Percentiles rank a stretch among this genome's conserved stretches.
These are phyloP conservation scores for Teinopalpus imperialis DNA, from an alignment of 2,888 invertebrate genomes.

Conservation along the genomic window DNA sequence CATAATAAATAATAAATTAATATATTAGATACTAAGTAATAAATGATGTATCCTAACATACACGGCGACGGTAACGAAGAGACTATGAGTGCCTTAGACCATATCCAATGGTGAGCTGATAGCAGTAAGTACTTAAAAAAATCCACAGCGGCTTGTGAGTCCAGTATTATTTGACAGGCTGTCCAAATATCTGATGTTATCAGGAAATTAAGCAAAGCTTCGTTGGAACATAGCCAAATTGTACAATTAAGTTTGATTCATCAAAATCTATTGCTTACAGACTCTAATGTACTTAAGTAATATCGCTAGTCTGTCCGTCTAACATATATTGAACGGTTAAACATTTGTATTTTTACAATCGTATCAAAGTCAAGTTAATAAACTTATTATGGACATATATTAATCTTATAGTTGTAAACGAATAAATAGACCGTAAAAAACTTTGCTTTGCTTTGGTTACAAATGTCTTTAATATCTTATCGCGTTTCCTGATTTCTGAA, in stretches of 20 bases:
- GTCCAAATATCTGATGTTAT: constrained; percentile 18
- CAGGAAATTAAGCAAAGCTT: constrained; percentile 3
- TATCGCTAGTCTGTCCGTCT: constrained; percentile 8
- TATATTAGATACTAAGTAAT: constrained; percentile 63
- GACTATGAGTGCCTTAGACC: constrained; percentile 57
- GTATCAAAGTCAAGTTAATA: no score
- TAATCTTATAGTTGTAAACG: no score
- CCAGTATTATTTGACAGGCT: constrained; percentile 52
- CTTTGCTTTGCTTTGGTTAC: constrained; percentile 7
- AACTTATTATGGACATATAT: no score
- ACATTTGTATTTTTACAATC: no score
- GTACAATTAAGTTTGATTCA: background rate
- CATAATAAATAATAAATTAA: constrained; percentile 71
- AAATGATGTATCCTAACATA: constrained; percentile 65
- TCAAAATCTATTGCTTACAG: constrained; percentile 4
- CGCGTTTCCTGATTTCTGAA: constrained; percentile 6
- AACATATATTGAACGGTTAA: background rate
- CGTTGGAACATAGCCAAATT: constrained; percentile 13
- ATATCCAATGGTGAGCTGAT: constrained; percentile 39
- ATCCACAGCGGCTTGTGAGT: constrained; percentile 41
- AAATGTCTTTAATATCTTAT: constrained; percentile 19
- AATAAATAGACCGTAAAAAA: background rate
- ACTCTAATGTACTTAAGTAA: constrained; percentile 22
- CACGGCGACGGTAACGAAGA: constrained; percentile 52
- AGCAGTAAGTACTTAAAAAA: constrained; percentile 54